Conservation (phyloP, 2,797 vertebrate species). For the Tarsius wallacei region DNA sequence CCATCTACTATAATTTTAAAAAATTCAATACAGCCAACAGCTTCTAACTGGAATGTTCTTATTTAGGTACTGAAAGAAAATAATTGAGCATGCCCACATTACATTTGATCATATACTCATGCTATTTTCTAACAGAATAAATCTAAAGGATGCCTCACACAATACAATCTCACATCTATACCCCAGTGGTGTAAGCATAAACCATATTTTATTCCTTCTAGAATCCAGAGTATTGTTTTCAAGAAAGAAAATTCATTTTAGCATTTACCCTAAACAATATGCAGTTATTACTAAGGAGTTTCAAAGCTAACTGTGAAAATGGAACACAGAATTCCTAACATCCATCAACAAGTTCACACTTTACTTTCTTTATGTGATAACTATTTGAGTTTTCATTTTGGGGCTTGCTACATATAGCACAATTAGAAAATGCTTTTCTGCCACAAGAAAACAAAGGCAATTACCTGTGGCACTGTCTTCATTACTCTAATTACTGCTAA, state of each 20-base stretch:
- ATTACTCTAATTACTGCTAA: slow-evolving; percentile 26
- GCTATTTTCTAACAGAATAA: slow-evolving; percentile 18
- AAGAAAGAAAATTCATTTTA: background rate
- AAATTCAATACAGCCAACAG: background rate
- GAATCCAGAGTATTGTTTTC: background rate
- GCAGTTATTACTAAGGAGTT: background rate
- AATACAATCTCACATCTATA: background rate
- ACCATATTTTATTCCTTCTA: slow-evolving; percentile 37
- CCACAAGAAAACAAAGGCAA: slow-evolving; percentile 55
- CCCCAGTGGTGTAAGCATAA: background rate
- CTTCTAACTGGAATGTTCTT: background rate
- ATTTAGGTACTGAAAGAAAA: slow-evolving; percentile 26
- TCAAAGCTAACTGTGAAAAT: background rate
- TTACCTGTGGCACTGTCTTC: background rate
- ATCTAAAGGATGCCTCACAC: background rate
- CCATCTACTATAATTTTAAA: background rate
- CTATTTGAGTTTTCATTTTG: background rate
- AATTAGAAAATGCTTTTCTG: slow-evolving; percentile 21
- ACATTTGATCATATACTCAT: background rate
- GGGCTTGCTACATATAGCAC: background rate
- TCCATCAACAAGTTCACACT: background rate
- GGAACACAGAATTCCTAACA: background rate
- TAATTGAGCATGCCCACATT: background rate
- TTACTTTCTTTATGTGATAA: background rate
- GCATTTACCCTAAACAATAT: slow-evolving; percentile 45